phyloP scores from a whole-genome alignment of 2,113 vertebrate species.

The Channa maculata region DNA sequence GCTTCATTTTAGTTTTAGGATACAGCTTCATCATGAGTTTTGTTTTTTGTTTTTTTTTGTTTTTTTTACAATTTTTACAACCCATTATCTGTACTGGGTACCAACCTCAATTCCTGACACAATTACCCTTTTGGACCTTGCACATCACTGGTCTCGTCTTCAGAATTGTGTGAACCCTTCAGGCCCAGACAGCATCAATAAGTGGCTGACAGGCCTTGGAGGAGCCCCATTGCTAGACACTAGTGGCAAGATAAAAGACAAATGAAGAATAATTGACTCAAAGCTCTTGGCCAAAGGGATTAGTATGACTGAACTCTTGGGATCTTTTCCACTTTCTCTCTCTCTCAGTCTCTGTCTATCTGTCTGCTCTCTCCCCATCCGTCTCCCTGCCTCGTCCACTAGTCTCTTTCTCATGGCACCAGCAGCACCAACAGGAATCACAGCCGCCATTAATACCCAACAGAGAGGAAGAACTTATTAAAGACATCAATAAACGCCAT shows the following conservation, averaged over 20 bases:
- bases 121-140: slow-evolving; percentile 61
- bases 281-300: slow-evolving; percentile 77
- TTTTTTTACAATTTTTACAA: not conserved
- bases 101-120: slow-evolving; percentile 68
- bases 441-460: slow-evolving; percentile 56
- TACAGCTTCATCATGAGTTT: slow-evolving; percentile 7
- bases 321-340: slow-evolving; percentile 65
- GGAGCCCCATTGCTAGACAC: slow-evolving; percentile 65
- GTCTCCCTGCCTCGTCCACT: slow-evolving; percentile 35
- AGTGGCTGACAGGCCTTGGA: slow-evolving; percentile 60
- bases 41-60: too few relatives aligned
- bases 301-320: slow-evolving; percentile 74
- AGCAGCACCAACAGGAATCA: slow-evolving; percentile 26
- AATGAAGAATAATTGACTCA: slow-evolving; percentile 83
- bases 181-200: slow-evolving; percentile 75
- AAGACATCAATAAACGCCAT: slow-evolving; percentile 78
- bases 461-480: slow-evolving; percentile 66
- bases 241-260: slow-evolving; percentile 77
- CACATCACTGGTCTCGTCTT: slow-evolving; percentile 34
- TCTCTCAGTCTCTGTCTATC: slow-evolving; percentile 59
- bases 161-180: slow-evolving; percentile 60
- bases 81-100: slow-evolving; percentile 13
- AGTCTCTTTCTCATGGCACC: slow-evolving; percentile 23
- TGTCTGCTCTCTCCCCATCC: slow-evolving; percentile 33
- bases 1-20: slow-evolving; percentile 21